A percentile compares a stretch with the other conserved stretches of the same genome.
Evolutionary conservation across 1,140 invertebrate species (phyloP).

Genomic region (Mya arenaria): DNA sequence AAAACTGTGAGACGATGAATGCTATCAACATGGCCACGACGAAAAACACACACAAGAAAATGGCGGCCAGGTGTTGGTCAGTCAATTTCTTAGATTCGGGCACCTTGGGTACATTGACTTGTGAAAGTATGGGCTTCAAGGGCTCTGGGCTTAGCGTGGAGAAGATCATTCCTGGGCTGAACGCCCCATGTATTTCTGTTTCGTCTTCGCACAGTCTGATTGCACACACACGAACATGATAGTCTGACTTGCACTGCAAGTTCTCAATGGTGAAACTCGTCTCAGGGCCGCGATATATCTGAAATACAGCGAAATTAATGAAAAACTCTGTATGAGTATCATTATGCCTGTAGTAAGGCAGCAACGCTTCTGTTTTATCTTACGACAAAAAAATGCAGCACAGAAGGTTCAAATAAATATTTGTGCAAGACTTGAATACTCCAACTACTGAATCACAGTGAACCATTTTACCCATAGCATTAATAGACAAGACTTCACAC

Average conservation of each 20-base stretch:
- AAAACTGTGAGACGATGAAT: constrained; percentile 83
- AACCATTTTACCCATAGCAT: too few relatives aligned
- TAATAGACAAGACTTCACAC: too few relatives aligned
- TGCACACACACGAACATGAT: constrained; percentile 88
- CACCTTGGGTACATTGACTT: constrained; percentile 54
- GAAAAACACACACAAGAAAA: constrained; percentile 85
- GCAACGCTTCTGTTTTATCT: too few relatives aligned
- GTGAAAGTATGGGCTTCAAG: constrained; percentile 49
- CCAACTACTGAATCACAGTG: not conserved
- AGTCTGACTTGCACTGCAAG: constrained; percentile 87
- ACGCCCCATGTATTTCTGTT: constrained; percentile 85
- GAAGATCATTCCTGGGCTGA: constrained; percentile 85
- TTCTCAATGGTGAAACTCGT: constrained; percentile 86
- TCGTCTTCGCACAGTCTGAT: constrained; percentile 84
- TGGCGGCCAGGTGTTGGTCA: constrained; percentile 86
- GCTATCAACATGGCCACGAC: constrained; percentile 86
- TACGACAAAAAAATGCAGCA: too few relatives aligned
- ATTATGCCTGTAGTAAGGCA: too few relatives aligned
- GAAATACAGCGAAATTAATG: constrained; percentile 62
- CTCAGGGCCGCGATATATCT: constrained; percentile 88
- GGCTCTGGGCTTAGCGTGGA: constrained; percentile 79
- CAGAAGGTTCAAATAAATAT: too few relatives aligned
- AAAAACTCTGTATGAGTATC: too few relatives aligned
- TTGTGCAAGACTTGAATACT: not conserved
- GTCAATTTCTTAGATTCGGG: constrained; percentile 82